Conservation (phyloP, 1,140 invertebrate species). For the Hestina assimilis region DNA sequence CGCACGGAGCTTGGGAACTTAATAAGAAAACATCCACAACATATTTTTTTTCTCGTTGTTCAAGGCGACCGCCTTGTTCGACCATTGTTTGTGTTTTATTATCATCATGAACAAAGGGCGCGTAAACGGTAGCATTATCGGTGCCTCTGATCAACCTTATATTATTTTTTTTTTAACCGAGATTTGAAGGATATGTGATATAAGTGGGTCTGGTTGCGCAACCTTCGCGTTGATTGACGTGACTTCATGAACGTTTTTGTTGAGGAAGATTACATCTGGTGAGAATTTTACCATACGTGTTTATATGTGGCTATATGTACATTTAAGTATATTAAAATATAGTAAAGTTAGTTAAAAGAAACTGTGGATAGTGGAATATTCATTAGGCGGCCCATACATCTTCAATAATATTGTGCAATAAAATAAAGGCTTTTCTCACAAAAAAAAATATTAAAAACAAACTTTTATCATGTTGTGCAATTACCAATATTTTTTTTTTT, state of each 20-base stretch:
- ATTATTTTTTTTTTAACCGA: conserved; percentile 60
- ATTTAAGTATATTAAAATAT: no score
- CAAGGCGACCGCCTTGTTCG: conserved; percentile 53
- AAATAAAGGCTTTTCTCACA: no score
- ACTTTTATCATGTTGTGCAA: no score
- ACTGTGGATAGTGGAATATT: no score
- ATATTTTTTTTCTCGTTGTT: conserved; percentile 59
- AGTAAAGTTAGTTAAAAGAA: no score
- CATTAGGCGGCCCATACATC: no score
- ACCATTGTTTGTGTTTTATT: conserved; percentile 72
- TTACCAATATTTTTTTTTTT: no score
- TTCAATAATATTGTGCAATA: no score
- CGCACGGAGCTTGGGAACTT: conserved; percentile 45
- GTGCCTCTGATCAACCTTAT: conserved; percentile 70
- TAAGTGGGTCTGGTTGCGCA: conserved; percentile 24
- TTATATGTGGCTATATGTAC: no score
- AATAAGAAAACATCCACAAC: conserved; percentile 59
- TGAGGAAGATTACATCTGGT: no score
- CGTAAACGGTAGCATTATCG: conserved; percentile 76
- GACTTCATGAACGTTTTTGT: background rate
- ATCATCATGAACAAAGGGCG: conserved; percentile 62
- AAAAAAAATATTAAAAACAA: no score
- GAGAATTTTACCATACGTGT: no score
- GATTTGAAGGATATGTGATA: conserved; percentile 57
- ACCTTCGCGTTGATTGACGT: conserved; percentile 26